These are phyloP conservation scores for Diarsia mendica DNA, from an alignment of 2,888 invertebrate genomes.

Conservation along the genomic window DNA sequence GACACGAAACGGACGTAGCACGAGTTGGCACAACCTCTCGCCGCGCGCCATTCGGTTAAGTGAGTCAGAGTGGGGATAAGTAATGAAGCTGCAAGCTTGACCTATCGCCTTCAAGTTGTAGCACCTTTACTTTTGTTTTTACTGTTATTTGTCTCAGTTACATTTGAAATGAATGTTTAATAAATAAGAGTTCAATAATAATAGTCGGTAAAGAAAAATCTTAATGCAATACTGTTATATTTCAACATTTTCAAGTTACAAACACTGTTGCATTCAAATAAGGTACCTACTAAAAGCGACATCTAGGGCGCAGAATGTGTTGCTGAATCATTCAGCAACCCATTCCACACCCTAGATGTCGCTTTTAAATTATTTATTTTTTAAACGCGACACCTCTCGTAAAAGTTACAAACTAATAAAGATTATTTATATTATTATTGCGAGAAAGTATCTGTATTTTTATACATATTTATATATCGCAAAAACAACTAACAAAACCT, in stretches of 20 bases:
- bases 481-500: not conserved
- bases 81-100: slow-evolving; percentile 82
- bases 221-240: not conserved
- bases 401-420: too few relatives aligned
- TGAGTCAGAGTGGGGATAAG: slow-evolving; percentile 83
- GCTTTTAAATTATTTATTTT: too few relatives aligned
- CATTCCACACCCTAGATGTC: too few relatives aligned
- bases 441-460: too few relatives aligned
- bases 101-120: slow-evolving; percentile 74
- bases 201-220: not conserved
- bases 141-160: slow-evolving; percentile 32
- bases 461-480: too few relatives aligned
- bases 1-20: slow-evolving; percentile 77
- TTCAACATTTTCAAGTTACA: slow-evolving; percentile 1
- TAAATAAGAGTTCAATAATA: not conserved
- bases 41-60: slow-evolving; percentile 83
- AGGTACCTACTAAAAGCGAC: slow-evolving; percentile 20
- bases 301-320: slow-evolving; percentile 48
- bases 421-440: too few relatives aligned
- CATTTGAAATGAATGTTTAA: not conserved
- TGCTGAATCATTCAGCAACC: too few relatives aligned
- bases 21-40: slow-evolving; percentile 82
- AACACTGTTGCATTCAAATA: not conserved
- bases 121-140: slow-evolving; percentile 54
- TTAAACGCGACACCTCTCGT: slow-evolving; percentile 42